Percentiles rank a stretch among this genome's conserved stretches.
phyloP scores from a whole-genome alignment of 1,140 invertebrate species.

The Druon quercuslanigerum region DNA sequence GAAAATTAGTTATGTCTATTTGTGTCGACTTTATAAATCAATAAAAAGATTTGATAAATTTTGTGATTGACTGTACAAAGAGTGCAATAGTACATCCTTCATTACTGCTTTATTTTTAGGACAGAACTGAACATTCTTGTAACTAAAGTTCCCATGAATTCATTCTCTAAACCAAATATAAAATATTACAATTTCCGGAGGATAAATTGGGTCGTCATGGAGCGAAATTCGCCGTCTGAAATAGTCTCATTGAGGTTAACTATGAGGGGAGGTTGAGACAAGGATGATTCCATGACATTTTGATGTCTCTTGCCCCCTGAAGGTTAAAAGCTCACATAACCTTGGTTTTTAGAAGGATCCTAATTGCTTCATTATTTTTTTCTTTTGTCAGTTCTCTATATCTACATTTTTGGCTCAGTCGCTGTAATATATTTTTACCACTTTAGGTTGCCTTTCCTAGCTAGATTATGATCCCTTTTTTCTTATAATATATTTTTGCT shows the following conservation, averaged over 20 bases:
- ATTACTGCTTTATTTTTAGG: too few relatives aligned
- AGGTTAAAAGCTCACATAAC: neutral
- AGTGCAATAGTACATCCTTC: too few relatives aligned
- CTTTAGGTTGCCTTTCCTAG: neutral
- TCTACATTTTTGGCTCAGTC: neutral
- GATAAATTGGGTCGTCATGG: neutral
- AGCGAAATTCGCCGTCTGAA: neutral
- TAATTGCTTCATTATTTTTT: neutral
- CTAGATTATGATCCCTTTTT: too few relatives aligned
- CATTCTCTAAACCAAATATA: too few relatives aligned
- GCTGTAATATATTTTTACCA: neutral
- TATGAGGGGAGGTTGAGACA: neutral
- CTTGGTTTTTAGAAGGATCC: constrained; percentile 7
- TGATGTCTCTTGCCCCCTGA: neutral
- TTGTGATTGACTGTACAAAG: too few relatives aligned
- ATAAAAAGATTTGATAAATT: too few relatives aligned
- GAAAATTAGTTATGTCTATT: too few relatives aligned
- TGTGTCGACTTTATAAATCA: too few relatives aligned
- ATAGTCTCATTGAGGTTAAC: constrained; percentile 9
- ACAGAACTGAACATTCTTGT: too few relatives aligned
- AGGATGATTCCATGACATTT: neutral
- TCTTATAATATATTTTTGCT: too few relatives aligned
- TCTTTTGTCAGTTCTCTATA: neutral
- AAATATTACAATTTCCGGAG: neutral
- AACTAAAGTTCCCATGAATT: too few relatives aligned